phyloP scores from a whole-genome alignment of 2,113 vertebrate genomes.

The Calonectris borealis region DNA sequence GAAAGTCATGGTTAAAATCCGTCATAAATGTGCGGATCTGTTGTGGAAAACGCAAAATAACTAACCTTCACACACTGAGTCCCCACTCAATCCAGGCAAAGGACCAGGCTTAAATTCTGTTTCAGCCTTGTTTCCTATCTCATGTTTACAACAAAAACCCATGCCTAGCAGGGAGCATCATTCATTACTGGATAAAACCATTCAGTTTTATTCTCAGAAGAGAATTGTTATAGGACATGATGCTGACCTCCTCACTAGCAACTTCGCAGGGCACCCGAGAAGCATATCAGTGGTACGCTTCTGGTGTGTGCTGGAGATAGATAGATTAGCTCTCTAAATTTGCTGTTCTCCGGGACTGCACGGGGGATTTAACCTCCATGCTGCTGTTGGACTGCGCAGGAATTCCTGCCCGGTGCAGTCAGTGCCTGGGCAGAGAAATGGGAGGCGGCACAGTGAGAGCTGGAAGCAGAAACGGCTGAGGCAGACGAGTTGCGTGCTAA shows the following conservation, averaged over 20 bases:
- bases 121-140: not conserved
- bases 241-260: not conserved
- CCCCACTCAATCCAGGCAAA: not conserved
- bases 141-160: not conserved
- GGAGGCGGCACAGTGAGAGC: fast-evolving
- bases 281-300: not conserved
- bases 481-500: not conserved
- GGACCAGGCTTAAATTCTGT: not conserved
- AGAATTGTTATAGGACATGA: not conserved
- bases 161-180: not conserved
- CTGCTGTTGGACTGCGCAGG: fast-evolving
- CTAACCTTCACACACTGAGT: not conserved
- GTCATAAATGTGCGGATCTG: not conserved
- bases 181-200: not conserved
- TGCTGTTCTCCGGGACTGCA: not conserved
- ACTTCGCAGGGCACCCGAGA: not conserved
- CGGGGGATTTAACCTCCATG: fast-evolving
- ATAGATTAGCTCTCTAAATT: not conserved
- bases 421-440: not conserved
- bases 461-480: not conserved
- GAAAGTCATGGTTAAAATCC: not conserved
- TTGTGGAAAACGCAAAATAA: not conserved
- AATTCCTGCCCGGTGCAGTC: not conserved
- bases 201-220: not conserved
- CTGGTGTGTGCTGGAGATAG: not conserved